Evolutionary conservation across 2,113 vertebrate genomes (phyloP).

Genomic region (crab-eating macaque (Macaca fascicularis)): T2T-MFA8v1.1 NC_088386.1:117815001-117815500

Average conservation of each 20-base stretch:
- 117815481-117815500: neutral
- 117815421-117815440: neutral
- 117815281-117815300: neutral
- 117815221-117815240: neutral
- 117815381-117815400: neutral
- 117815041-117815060: neutral
- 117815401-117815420: neutral
- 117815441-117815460: neutral
- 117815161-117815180: neutral
- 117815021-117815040: neutral
- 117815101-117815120: neutral
- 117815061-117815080: too few species aligned
- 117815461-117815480: neutral
- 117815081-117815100: neutral
- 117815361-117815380: neutral
- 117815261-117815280: neutral
- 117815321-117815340: neutral
- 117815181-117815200: neutral
- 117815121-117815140: neutral
- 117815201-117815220: neutral
- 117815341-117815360: neutral
- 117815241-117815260: neutral
- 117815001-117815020: neutral
- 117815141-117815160: neutral
- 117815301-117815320: neutral